phyloP scores from a whole-genome alignment of 2,797 vertebrate species.

The Chelonia mydas region DNA sequence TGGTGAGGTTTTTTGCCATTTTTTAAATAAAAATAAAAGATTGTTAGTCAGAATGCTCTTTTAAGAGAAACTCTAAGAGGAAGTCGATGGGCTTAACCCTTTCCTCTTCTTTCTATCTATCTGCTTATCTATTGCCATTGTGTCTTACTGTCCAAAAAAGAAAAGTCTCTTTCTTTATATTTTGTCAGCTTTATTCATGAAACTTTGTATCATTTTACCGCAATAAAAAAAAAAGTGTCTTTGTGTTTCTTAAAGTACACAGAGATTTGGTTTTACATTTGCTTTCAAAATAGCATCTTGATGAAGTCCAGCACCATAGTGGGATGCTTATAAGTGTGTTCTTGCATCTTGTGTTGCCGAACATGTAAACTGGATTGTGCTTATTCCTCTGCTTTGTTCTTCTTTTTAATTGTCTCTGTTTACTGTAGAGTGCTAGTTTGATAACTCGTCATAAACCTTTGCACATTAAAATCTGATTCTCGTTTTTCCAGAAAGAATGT shows the following conservation, averaged over 20 bases:
- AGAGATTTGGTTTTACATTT: neutral
- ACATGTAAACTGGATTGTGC: too few relatives aligned
- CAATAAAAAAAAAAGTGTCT: neutral
- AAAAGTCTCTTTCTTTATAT: neutral
- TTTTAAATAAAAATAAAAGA: neutral
- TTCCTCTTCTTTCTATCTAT: neutral
- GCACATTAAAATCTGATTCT: neutral
- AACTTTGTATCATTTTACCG: neutral
- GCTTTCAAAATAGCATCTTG: neutral
- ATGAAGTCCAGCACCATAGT: neutral
- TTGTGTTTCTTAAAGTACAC: neutral
- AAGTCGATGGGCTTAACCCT: neutral
- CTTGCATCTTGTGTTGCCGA: neutral
- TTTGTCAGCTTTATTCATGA: conserved; percentile 11
- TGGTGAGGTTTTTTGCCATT: fast-evolving
- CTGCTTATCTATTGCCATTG: neutral
- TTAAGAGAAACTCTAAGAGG: fast-evolving
- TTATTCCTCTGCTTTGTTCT: neutral
- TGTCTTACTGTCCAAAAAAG: neutral
- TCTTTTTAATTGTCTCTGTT: neutral
- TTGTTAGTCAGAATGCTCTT: neutral
- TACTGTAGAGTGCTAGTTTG: neutral
- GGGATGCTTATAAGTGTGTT: neutral
- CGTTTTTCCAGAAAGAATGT: neutral
- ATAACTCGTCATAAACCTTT: neutral